Base-by-base conservation (phyloP, 2,113 vertebrate genomes). In the Tringa solitaria region DNA sequence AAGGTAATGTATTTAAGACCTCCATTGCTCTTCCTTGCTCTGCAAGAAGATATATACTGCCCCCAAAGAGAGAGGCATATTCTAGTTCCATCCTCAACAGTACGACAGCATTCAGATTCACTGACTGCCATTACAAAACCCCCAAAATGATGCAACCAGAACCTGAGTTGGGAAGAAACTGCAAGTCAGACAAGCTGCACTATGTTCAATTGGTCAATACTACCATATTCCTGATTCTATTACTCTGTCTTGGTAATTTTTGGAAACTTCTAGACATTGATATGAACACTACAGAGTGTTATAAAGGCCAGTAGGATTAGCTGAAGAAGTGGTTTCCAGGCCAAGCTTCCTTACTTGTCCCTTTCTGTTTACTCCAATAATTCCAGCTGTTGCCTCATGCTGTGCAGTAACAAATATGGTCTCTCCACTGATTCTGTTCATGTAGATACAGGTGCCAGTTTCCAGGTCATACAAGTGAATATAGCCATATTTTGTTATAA, bases 361-460 rank as follows among this genome's bases (percentile, higher is more conserved):
- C 97, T 99, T 99, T 96, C 99, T 98, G 98, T 99, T 99, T 46
- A 99, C 99, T 43, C 99, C 99, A 89, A 99, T 99, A 97, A 99
- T 99, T 95, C 99, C 99, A 74, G 99, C 98, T n/a, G 99, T 99
- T 82, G 99, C 99, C 97, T 99, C 99, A 16, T 99, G 99, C 57
- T 99, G 99, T 20, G 99, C 99, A 4, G 99, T 99, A 67, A 99
- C 99, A 95, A 99, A 99, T 97, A 99, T 99, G 74, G 99, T 99
- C 97, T 99, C 99, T 37, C 99, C 99, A 73, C 99, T 99, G 96
- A 99, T 99, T 94, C 99, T 98, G 97, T 99, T 99, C 99, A 99
- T 99, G 97, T 99, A 99, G 97, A 99, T 99, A 87, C 99, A 99
- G 94, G 99, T 99, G 69, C 99, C 99, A 6, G 99, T 99, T 97